Evolutionary conservation across 2,888 invertebrate species (phyloP).

Genomic region (Neria commutata): DNA sequence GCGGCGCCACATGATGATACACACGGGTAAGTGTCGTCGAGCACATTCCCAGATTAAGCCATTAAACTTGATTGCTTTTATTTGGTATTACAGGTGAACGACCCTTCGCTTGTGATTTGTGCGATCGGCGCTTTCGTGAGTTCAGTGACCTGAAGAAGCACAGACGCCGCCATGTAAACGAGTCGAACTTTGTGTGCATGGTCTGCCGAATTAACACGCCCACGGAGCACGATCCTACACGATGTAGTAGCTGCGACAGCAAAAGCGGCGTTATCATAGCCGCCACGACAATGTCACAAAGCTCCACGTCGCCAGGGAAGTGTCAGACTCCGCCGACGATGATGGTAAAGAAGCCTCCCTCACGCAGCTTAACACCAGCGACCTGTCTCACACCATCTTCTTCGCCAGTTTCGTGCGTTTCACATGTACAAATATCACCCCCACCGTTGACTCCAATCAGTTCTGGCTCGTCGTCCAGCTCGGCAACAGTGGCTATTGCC

Average conservation of each 20-base stretch:
- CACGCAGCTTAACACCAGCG: constrained; percentile 12
- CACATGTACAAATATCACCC: constrained; percentile 21
- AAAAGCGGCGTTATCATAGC: constrained; percentile 40
- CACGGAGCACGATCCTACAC: constrained; percentile 53
- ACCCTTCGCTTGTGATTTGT: constrained; percentile 59
- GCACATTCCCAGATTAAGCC: not conserved
- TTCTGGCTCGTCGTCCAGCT: constrained; percentile 14
- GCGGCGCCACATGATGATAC: constrained; percentile 61
- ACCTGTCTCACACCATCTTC: constrained; percentile 12
- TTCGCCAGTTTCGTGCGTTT: constrained; percentile 18
- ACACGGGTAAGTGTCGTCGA: constrained; percentile 48
- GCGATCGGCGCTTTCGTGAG: constrained; percentile 59
- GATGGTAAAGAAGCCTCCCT: constrained; percentile 12
- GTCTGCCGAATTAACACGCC: constrained; percentile 51
- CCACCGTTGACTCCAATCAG: constrained; percentile 9
- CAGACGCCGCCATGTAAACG: constrained; percentile 53
- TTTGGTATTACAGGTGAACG: constrained; percentile 58
- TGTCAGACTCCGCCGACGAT: constrained; percentile 20
- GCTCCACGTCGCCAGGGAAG: constrained; percentile 10
- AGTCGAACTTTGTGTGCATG: constrained; percentile 55
- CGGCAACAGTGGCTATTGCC: constrained; percentile 16
- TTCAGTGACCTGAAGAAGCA: constrained; percentile 61
- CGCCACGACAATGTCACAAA: constrained; percentile 22
- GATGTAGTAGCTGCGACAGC: constrained; percentile 54
- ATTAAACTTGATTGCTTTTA: not conserved